Base-by-base conservation (phyloP, 2,797 vertebrate species). In the Buphagus erythrorhynchus region DNA sequence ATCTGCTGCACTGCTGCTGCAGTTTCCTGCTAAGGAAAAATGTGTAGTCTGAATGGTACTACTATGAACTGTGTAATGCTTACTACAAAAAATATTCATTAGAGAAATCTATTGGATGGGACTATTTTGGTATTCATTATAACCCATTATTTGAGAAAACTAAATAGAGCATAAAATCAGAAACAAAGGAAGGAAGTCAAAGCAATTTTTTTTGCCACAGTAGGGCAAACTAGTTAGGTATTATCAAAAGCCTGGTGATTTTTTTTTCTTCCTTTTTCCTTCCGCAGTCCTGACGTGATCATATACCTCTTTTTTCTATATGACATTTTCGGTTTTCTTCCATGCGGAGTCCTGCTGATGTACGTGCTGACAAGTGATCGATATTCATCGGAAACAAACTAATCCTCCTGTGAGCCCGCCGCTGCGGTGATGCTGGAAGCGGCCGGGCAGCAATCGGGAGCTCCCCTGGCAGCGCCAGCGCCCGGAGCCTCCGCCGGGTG, bases 301-400 rank as follows among this genome's bases (percentile, higher is more conserved):
- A 8, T 33, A 35, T 3, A 19, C 51, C 31, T 31, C 15, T 17
- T 36, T 28, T 74, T 48, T 25, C 36, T 14, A 1, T n/a, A 33
- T 58, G 10, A 3, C 57, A 9, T 19, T 65, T 58, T 22, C 3
- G 4, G 21, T 43, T 28, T 11, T 31, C 43, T 28, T 21, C 29
- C 11, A 8, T 4, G 8, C 10, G 1, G 11, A 12, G 3, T 16
- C 38, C 46, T 16, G 55, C 35, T 6, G 72, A 16, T 54, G 21
- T 10, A 1, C 0, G 16, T 1, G 7, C 49, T 1, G 24, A n/a
- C 33, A 75, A 3, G 20, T 0, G 16, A 5, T 13, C 1, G 17
- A 5, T 10, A 16, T 3, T 21, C 45, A 2, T 1, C 5, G 38
- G 18, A 33, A 33, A 14, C 6, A 17, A 9, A 25, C 0, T 22